phyloP scores from a whole-genome alignment of 2,888 invertebrate species.

The Rhagonycha lutea region DNA sequence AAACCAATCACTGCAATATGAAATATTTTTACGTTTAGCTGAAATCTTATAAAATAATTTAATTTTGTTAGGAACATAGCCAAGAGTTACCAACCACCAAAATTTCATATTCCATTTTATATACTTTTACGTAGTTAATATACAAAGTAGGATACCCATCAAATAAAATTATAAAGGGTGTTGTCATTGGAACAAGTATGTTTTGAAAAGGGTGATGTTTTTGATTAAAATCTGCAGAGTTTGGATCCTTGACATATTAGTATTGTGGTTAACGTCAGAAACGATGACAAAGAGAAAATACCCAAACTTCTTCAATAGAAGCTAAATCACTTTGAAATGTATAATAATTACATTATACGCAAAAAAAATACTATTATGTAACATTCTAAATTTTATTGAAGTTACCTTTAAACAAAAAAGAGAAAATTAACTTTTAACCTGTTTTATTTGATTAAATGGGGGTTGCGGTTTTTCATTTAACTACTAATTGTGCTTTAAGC shows the following conservation, averaged over 20 bases:
- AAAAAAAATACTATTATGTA: neutral
- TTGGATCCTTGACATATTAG: slow-evolving; percentile 24
- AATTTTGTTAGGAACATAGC: too few relatives aligned
- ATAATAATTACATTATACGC: neutral
- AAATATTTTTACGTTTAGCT: too few relatives aligned
- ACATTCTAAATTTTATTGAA: neutral
- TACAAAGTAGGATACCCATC: neutral
- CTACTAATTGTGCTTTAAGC: slow-evolving; percentile 18
- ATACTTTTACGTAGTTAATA: neutral
- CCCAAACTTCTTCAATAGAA: slow-evolving; percentile 23
- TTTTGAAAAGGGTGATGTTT: slow-evolving; percentile 30
- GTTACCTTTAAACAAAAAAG: neutral
- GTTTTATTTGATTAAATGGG: slow-evolving; percentile 17
- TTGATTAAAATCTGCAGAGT: slow-evolving; percentile 25
- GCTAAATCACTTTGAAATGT: neutral
- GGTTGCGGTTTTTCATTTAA: slow-evolving; percentile 20
- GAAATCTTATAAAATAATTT: too few relatives aligned
- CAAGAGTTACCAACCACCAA: neutral
- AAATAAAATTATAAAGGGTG: slow-evolving; percentile 13
- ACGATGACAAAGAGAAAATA: slow-evolving; percentile 22
- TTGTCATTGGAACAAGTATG: slow-evolving; percentile 22
- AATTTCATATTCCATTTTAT: neutral
- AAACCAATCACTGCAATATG: too few relatives aligned
- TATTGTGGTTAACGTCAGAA: slow-evolving; percentile 27
- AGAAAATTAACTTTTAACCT: slow-evolving; percentile 7